phyloP scores from a whole-genome alignment of 2,797 vertebrate genomes.

The Neosalanx taihuensis region DNA sequence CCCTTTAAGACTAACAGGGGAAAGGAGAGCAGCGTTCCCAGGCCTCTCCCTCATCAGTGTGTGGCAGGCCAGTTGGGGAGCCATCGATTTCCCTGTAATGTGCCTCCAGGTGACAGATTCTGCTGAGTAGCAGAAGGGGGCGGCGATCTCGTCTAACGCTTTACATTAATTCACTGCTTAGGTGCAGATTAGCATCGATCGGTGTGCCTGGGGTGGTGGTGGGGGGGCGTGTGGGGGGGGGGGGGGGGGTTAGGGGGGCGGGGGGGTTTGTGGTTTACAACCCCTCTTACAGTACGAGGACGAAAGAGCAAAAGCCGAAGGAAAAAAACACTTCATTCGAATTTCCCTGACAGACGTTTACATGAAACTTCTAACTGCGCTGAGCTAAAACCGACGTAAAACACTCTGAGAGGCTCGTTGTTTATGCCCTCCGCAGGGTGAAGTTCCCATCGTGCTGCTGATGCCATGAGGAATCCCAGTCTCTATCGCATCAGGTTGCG shows the following conservation, averaged over 20 bases:
- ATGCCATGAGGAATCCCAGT: background rate
- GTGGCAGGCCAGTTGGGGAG: slow-evolving; percentile 39
- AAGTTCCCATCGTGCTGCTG: background rate
- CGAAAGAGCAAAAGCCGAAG: background rate
- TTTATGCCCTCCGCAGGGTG: background rate
- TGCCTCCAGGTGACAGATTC: slow-evolving; percentile 66
- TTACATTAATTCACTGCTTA: slow-evolving; percentile 64
- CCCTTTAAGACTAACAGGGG: slow-evolving; percentile 34
- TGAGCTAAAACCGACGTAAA: slow-evolving; percentile 11
- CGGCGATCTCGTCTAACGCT: slow-evolving; percentile 45
- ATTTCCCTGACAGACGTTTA: background rate
- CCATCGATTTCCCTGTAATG: slow-evolving; percentile 70
- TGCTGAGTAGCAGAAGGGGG: slow-evolving; percentile 56
- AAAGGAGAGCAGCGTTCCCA: slow-evolving; percentile 32
- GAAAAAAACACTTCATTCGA: slow-evolving; percentile 12
- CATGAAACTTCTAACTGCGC: background rate
- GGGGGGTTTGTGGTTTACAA: slow-evolving; percentile 31
- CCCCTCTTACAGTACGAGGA: slow-evolving; percentile 17
- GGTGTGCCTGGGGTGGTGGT: slow-evolving; percentile 44
- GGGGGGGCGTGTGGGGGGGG: no score
- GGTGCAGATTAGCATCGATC: slow-evolving; percentile 66
- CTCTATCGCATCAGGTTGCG: background rate
- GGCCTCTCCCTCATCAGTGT: slow-evolving; percentile 23
- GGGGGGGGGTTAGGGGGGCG: slow-evolving; percentile 35
- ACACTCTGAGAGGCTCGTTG: slow-evolving; percentile 4